Base-by-base conservation (phyloP, 2,797 vertebrate species). In the Pantherophis alleghaniensis region DNA sequence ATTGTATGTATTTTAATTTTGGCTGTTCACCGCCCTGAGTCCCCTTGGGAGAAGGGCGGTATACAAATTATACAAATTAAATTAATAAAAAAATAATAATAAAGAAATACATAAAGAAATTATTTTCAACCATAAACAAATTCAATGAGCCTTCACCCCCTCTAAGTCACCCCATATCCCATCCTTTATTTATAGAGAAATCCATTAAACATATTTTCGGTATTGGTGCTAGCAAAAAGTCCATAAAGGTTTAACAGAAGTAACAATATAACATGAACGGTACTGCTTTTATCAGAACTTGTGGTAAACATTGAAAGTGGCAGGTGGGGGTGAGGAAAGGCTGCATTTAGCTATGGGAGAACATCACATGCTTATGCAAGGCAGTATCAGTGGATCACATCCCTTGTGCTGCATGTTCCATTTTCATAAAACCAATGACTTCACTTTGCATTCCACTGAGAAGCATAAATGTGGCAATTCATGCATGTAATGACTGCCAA, bases 391-490 rank as follows among this genome's bases (percentile, higher is more conserved):
- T 53, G 47, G 90, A 88, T 91, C 86, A 37, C 47, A 42, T 91
- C 24, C 16, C 1, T 91, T 56, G 26, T 26, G 22, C 18, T n/a
- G 26, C 69, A 91, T 63, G 13, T 83, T 83, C 42, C 10, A 42
- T 93, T 93, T 89, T 42, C 90, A 91, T 93, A 66, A 91, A 89
- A 89, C 63, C 20, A n/a, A 20, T 74, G 57, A 61, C 24, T 89
- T 89, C n/a, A 59, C 57, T 91, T 89, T 86, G 93, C 91, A 74
- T 51, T 53, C 69, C 60, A 59, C 42, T 7, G 87, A 87, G 92
- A 93, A 53, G 69, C 63, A 91, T 91, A 89, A 91, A 42, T 90
- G 24, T 32, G 91, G 57, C 0, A 0, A 87, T 24, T 7, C 63
- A 20, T 60, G 90, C 89, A 88, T 93, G 59, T 91, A 90, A 37